Conservation (phyloP, 2,113 vertebrate genomes). For the Xyrauchen texanus region DNA sequence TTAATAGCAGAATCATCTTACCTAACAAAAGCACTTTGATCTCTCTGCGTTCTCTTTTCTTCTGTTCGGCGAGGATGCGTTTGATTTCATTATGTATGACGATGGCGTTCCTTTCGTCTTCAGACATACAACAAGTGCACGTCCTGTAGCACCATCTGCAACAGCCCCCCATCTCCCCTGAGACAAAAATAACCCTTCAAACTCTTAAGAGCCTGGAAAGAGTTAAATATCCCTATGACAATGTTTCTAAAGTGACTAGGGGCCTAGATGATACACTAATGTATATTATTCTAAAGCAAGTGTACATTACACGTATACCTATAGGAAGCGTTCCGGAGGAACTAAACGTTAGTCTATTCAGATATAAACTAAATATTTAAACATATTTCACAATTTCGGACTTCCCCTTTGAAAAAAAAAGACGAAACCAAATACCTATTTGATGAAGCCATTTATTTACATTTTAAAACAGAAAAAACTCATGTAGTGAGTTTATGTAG, state of each 20-base stretch:
- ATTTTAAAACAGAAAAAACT: not conserved
- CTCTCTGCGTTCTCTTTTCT: slow-evolving; percentile 75
- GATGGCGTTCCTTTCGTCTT: slow-evolving; percentile 76
- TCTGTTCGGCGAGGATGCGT: slow-evolving; percentile 77
- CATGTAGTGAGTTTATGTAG: not conserved
- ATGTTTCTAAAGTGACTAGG: too few species aligned
- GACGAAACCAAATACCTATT: too few species aligned
- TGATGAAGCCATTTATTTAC: not conserved
- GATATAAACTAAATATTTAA: too few species aligned
- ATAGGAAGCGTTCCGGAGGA: too few species aligned
- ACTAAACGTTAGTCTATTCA: too few species aligned
- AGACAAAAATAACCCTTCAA: not conserved
- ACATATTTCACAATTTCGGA: too few species aligned
- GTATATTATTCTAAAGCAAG: too few species aligned
- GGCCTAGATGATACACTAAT: too few species aligned
- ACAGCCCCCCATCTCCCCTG: slow-evolving; percentile 66
- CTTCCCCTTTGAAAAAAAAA: too few species aligned
- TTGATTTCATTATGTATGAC: slow-evolving; percentile 81
- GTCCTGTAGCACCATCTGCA: slow-evolving; percentile 64
- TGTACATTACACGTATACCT: too few species aligned
- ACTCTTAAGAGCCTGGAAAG: too few species aligned
- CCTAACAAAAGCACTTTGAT: slow-evolving; percentile 55
- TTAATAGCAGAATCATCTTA: not conserved
- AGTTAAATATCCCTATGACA: too few species aligned
- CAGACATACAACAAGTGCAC: slow-evolving; percentile 78